Evolutionary conservation across 2,888 invertebrate species (phyloP), one percentile per base, ranked within the genome.

Genomic region (Dicranocentrus wangi): DNA sequence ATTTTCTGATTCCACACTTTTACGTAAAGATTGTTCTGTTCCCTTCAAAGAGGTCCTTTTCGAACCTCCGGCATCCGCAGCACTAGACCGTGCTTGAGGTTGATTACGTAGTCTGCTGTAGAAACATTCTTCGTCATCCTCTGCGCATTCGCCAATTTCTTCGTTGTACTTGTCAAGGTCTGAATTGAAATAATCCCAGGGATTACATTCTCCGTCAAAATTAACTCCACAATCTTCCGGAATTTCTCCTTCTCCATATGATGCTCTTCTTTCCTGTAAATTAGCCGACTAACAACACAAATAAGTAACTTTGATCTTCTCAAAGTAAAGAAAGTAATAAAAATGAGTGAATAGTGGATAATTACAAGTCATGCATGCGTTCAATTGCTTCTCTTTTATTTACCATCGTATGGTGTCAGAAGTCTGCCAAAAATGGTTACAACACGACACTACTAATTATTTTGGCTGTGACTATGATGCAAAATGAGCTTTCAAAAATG

Each of bases 151-250:
- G 0, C 60, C 68, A 0, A n/a, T 17, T 21, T 80, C 71, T 53
- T 77, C 78, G 3, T 43, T 17, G 15, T 53, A 17, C 2, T 53
- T 53, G 23, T n/a, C 42, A 7, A 8, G 15, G n/a, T 23, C 47
- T 1, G 3, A 23, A n/a, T 28, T 13, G n/a, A 28, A 25, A 23
- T 13, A 28, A 27, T 72, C 72, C 7, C 15, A 47, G 13, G 69
- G n/a, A 17, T 65, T 19, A 32, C 69, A 69, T 15, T 69, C 28
- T 5, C 43, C 28, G 21, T 63, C 58, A 43, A 78, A 70, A 1
- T 78, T 61, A 0, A 79, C 79, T 7, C 79, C 79, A 39, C 79
- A 79, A 25, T 66, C 63, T 39, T 63, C 70, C 19, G 53, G 63
- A 39, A 60, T 32, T 2, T 42, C 53, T 13, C 23, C 66, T 8